These are phyloP conservation scores for Mycteria americana DNA, from an alignment of 2,797 vertebrate genomes.

Conservation along the genomic window DNA sequence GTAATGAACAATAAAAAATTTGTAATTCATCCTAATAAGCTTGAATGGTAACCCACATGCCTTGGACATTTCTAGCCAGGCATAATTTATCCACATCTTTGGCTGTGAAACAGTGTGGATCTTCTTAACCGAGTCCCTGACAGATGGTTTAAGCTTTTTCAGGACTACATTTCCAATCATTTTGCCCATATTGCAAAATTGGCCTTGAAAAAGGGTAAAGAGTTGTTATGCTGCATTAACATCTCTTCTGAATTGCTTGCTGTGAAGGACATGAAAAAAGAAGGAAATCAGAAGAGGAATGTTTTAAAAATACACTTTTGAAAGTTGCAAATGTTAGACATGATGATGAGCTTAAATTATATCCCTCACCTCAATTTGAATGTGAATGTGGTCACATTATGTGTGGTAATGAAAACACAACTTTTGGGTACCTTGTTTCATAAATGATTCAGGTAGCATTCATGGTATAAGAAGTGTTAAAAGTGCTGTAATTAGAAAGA, in stretches of 20 bases:
- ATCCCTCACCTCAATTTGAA: slow-evolving; percentile 31
- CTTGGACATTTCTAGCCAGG: slow-evolving; percentile 73
- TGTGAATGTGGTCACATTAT: slow-evolving; percentile 21
- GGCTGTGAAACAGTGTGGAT: slow-evolving; percentile 78
- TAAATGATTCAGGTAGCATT: slow-evolving; percentile 21
- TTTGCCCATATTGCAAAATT: slow-evolving; percentile 81
- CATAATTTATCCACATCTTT: slow-evolving; percentile 80
- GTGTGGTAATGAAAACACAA: slow-evolving; percentile 48
- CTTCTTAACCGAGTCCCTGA: slow-evolving; percentile 80
- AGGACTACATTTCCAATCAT: slow-evolving; percentile 77
- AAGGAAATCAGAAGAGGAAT: slow-evolving; percentile 62
- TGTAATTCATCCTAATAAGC: slow-evolving; percentile 76
- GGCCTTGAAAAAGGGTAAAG: slow-evolving; percentile 81
- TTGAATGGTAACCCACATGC: slow-evolving; percentile 71
- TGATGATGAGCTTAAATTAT: slow-evolving; percentile 28
- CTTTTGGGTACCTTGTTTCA: slow-evolving; percentile 11
- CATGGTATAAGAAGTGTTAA: slow-evolving; percentile 10
- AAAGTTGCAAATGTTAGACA: slow-evolving; percentile 32
- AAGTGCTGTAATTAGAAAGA: slow-evolving; percentile 51
- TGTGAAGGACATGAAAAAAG: slow-evolving; percentile 76
- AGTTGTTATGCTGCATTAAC: slow-evolving; percentile 77
- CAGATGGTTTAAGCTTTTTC: slow-evolving; percentile 82
- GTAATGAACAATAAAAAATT: slow-evolving; percentile 70
- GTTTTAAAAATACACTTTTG: slow-evolving; percentile 51
- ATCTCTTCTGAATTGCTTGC: slow-evolving; percentile 73